Conservation (phyloP, 1,140 invertebrate species). For the Drosophila lacteicornis region DNA sequence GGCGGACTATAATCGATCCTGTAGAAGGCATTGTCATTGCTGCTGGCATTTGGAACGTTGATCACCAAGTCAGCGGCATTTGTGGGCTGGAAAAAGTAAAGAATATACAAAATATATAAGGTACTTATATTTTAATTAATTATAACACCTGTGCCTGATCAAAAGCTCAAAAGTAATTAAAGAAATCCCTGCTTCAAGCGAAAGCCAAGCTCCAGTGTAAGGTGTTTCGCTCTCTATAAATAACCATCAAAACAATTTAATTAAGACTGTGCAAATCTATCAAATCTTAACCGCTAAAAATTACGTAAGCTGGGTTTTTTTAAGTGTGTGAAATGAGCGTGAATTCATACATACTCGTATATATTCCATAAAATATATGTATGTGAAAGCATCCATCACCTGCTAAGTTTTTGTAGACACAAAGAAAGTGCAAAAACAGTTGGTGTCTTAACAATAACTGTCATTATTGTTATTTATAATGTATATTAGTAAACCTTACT, state of each 20-base stretch:
- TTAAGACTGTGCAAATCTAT: slow-evolving; percentile 11
- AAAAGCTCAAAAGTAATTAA: neutral
- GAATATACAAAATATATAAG: neutral
- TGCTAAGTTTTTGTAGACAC: neutral
- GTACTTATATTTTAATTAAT: neutral
- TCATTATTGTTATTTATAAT: neutral
- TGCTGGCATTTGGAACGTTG: slow-evolving; percentile 92
- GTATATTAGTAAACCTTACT: neutral
- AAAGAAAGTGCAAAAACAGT: neutral
- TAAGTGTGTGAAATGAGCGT: neutral
- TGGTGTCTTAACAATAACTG: neutral
- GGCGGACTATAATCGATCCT: slow-evolving; percentile 93
- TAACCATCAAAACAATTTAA: slow-evolving; percentile 17
- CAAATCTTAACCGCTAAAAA: slow-evolving; percentile 1
- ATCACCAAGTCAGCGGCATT: slow-evolving; percentile 92
- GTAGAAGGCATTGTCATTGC: slow-evolving; percentile 92
- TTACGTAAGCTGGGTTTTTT: slow-evolving; percentile 7
- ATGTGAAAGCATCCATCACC: neutral
- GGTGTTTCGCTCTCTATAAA: neutral
- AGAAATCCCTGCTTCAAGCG: neutral
- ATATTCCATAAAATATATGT: too few species aligned
- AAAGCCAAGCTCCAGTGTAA: neutral
- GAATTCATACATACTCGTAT: neutral
- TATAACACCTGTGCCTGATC: neutral
- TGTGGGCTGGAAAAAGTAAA: slow-evolving; percentile 83